Evolutionary conservation across 2,113 vertebrate species (phyloP), one percentile per base, ranked within the genome.

Genomic region (Gopherus flavomarginatus): DNA sequence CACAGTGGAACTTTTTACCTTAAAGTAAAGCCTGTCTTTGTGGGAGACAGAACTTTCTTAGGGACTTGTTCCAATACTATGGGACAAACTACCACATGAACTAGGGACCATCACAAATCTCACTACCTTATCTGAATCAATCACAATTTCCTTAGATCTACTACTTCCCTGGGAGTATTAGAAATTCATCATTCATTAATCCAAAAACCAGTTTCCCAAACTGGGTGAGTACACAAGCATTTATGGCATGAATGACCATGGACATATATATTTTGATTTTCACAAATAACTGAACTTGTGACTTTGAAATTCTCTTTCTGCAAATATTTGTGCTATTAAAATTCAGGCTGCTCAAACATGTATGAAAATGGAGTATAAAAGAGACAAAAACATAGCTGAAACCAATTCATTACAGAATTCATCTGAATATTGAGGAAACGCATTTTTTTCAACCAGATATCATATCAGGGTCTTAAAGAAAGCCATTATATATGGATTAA

Each of bases 361-460:
- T 35, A 81, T 29, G 38, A 91, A 90, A 88, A 94, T 11, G 82
- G 56, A 81, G 83, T 54, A 83, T 4, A 78, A 90, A 92, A 26
- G 35, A 92, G 17, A n/a, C 54, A 82, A 38, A 91, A n/a, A 44
- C 75, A 91, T 88, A 93, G 84, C 86, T 2, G 13, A 95, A 95
- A 47, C 77, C 14, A 84, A 14, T 2, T 69, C 94, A 93, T 91
- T 83, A 86, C 11, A 22, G 85, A 92, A 93, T 85, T 93, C 88
- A 94, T 96, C 0, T 0, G 11, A 81, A 81, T 83, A 78, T 72
- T 83, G 86, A 47, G 79, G 57, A 93, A 93, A 79, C 19, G 26
- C 44, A 89, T 86, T 94, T 96, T 96, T 90, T 91, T 94, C 95
- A 94, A 89, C 75, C 38, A 87, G 81, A 93, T 49, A 50, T 52